Conservation (phyloP, 2,113 vertebrate species). For the Chionis minor region DNA sequence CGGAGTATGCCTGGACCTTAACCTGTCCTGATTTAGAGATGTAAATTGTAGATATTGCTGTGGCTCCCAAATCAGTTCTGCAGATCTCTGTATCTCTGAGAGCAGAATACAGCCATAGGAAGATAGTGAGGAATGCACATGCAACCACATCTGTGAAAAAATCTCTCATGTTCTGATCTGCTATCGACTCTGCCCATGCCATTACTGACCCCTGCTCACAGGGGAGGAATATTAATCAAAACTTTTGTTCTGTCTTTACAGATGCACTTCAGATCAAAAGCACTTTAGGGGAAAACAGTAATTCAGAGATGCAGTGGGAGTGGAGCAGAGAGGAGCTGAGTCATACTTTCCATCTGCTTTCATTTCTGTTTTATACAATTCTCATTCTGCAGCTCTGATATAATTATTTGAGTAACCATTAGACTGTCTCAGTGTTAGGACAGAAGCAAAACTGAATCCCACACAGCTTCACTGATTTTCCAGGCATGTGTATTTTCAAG, state of each 20-base stretch:
- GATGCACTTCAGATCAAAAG: constrained; percentile 1
- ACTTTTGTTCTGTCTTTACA: not conserved
- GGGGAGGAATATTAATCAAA: not conserved
- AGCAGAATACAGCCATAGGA: not conserved
- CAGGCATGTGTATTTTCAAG: not conserved
- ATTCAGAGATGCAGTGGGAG: not conserved
- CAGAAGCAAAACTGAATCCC: not conserved
- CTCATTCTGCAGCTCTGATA: not conserved
- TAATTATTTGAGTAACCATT: not conserved
- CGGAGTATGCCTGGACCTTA: fast-evolving
- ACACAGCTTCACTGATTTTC: not conserved
- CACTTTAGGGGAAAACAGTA: not conserved
- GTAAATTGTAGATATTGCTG: not conserved
- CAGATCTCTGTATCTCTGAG: not conserved
- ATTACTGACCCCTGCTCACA: not conserved
- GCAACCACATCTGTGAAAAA: not conserved
- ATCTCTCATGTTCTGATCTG: not conserved
- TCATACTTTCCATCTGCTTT: constrained; percentile 6
- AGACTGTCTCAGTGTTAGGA: not conserved
- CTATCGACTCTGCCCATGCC: not conserved
- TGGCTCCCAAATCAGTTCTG: not conserved
- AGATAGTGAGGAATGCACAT: not conserved
- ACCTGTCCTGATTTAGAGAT: not conserved
- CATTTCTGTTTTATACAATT: not conserved
- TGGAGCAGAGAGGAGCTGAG: not conserved